A percentile compares a stretch with the other conserved stretches of the same genome.
These are phyloP conservation scores for Anabas testudineus DNA, from an alignment of 2,797 vertebrate genomes.

Conservation along the genomic window DNA sequence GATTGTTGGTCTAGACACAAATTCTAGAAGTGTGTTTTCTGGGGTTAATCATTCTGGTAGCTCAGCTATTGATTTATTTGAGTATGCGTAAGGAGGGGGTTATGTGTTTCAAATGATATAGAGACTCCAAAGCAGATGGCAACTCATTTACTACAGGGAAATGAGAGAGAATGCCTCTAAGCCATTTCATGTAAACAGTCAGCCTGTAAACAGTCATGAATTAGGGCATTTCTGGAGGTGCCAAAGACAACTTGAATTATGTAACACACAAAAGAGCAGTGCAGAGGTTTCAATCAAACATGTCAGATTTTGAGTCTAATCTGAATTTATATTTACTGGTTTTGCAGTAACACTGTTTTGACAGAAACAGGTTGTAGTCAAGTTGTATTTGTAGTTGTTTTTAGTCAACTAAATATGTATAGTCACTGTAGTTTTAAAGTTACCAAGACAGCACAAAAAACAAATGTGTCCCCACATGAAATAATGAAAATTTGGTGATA, in stretches of 20 bases:
- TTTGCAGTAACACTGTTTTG: slow-evolving; percentile 12
- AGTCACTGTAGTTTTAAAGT: slow-evolving; percentile 28
- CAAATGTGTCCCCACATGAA: slow-evolving; percentile 41
- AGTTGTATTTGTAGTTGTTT: too few relatives aligned
- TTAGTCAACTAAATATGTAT: slow-evolving; percentile 6
- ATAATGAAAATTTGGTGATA: slow-evolving; percentile 32
- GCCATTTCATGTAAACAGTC: slow-evolving; percentile 61
- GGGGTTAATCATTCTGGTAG: slow-evolving; percentile 50
- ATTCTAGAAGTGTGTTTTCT: slow-evolving; percentile 30
- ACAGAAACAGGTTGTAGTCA: slow-evolving; percentile 2
- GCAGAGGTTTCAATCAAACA: slow-evolving; percentile 19
- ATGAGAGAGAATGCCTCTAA: slow-evolving; percentile 61
- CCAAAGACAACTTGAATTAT: slow-evolving; percentile 45
- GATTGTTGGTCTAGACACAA: slow-evolving; percentile 42
- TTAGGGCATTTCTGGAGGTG: slow-evolving; percentile 44
- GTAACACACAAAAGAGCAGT: slow-evolving; percentile 23
- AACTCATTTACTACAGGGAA: slow-evolving; percentile 64
- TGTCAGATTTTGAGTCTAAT: slow-evolving; percentile 40
- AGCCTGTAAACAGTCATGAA: slow-evolving; percentile 55
- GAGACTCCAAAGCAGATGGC: slow-evolving; percentile 59
- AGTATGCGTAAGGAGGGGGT: neutral
- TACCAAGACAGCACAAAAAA: slow-evolving; percentile 40
- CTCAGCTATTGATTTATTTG: slow-evolving; percentile 44
- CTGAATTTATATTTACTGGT: slow-evolving; percentile 35
- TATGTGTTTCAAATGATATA: slow-evolving; percentile 47